Conservation (phyloP, 2,113 vertebrate genomes). For the Piprites chloris region DNA sequence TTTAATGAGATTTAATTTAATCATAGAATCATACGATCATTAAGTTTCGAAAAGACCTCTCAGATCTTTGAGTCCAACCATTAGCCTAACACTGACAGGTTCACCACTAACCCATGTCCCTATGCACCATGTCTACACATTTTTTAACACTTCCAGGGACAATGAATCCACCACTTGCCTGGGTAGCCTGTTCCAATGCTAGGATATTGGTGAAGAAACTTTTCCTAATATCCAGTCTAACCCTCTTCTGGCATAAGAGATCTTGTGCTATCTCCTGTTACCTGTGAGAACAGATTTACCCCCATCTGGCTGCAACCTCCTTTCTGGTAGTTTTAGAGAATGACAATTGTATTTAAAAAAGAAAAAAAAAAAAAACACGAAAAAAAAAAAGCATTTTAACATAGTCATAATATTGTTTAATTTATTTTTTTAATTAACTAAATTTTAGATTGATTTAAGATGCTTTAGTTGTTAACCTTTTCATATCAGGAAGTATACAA, state of each 20-base stretch:
- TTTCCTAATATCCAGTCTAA: neutral
- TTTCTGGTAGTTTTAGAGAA: neutral
- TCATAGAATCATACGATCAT: neutral
- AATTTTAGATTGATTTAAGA: neutral
- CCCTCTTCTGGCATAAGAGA: neutral
- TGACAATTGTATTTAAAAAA: neutral
- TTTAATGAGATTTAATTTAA: neutral
- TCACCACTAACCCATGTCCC: neutral
- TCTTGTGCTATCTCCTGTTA: neutral
- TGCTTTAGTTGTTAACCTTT: neutral
- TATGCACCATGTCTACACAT: neutral
- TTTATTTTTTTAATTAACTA: neutral
- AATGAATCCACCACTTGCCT: neutral
- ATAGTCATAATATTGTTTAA: neutral
- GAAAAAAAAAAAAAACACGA: neutral
- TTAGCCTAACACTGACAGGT: neutral
- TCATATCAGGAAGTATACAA: neutral
- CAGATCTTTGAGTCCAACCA: neutral
- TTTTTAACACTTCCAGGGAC: neutral
- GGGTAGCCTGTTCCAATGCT: neutral
- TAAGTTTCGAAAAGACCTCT: neutral
- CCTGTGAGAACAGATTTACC: neutral
- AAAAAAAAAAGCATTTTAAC: neutral
- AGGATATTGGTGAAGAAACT: neutral
- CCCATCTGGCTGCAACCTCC: neutral